A percentile compares a stretch with the other conserved stretches of the same genome.
These are phyloP conservation scores for Seriola aureovittata DNA, from an alignment of 2,113 vertebrate species.

Conservation along the genomic window DNA sequence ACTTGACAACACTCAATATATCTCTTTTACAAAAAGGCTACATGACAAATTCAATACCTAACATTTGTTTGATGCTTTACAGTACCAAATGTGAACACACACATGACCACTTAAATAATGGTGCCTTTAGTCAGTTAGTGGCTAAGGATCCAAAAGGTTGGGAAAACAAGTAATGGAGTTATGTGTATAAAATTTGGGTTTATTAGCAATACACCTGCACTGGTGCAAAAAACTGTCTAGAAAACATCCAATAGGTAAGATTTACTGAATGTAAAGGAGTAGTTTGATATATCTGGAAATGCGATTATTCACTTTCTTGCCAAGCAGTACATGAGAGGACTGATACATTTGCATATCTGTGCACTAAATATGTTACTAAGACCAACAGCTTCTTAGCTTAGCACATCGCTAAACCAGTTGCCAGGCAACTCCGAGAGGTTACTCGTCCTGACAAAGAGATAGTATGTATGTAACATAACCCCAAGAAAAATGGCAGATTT, in stretches of 20 bases:
- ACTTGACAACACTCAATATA: conserved; percentile 11
- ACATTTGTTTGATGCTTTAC: background rate
- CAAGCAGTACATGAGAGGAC: background rate
- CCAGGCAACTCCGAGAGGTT: background rate
- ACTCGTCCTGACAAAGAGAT: background rate
- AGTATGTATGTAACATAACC: background rate
- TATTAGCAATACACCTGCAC: background rate
- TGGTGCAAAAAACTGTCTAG: background rate
- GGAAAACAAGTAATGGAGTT: background rate
- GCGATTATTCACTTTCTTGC: background rate
- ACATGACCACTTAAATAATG: background rate
- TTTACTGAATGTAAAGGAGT: background rate
- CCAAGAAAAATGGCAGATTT: background rate
- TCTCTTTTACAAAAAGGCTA: conserved; percentile 7
- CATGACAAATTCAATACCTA: background rate
- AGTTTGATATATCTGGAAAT: background rate
- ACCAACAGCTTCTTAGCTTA: background rate
- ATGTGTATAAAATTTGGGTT: background rate
- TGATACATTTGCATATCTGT: background rate
- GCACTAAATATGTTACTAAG: background rate
- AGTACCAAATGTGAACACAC: background rate
- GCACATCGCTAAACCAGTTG: background rate
- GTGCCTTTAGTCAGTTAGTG: background rate
- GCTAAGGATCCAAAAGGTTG: background rate
- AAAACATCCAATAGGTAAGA: background rate